phyloP scores from a whole-genome alignment of 2,797 vertebrate species.

The Rhincodon typus region DNA sequence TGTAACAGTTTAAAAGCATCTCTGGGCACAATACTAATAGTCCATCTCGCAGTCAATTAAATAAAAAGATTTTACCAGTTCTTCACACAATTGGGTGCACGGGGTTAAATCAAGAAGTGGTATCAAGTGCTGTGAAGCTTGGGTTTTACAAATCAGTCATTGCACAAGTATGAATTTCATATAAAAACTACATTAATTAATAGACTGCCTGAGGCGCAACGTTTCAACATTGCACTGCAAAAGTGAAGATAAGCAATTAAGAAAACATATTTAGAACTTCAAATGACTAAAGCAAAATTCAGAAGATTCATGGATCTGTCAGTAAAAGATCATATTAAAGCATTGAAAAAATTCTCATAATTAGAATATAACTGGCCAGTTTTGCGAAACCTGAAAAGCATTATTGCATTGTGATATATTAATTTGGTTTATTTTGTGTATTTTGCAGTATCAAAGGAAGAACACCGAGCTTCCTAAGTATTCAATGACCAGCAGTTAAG shows the following conservation, averaged over 20 bases:
- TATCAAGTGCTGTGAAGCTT: not conserved
- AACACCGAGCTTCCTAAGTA: not conserved
- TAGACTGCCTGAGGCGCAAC: not conserved
- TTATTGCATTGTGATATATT: not conserved
- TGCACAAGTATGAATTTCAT: not conserved
- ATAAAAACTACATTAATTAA: not conserved
- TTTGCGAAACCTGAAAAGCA: not conserved
- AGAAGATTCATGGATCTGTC: not conserved
- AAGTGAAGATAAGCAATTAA: not conserved
- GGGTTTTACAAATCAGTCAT: not conserved
- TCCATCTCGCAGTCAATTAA: not conserved
- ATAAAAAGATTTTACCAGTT: not conserved
- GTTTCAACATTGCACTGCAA: no score
- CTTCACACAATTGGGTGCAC: not conserved
- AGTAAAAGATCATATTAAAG: not conserved
- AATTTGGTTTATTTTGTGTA: not conserved
- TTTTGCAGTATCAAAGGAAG: not conserved
- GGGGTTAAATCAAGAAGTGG: not conserved
- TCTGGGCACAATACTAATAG: not conserved
- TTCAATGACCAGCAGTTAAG: not conserved
- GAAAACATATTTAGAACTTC: not conserved
- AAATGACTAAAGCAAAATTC: not conserved
- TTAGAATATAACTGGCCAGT: not conserved
- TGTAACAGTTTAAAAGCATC: not conserved
- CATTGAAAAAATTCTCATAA: not conserved